A percentile compares a stretch with the other conserved stretches of the same genome.
Conservation (phyloP, 1,140 invertebrate genomes). For the Parasteatoda tepidariorum region DNA sequence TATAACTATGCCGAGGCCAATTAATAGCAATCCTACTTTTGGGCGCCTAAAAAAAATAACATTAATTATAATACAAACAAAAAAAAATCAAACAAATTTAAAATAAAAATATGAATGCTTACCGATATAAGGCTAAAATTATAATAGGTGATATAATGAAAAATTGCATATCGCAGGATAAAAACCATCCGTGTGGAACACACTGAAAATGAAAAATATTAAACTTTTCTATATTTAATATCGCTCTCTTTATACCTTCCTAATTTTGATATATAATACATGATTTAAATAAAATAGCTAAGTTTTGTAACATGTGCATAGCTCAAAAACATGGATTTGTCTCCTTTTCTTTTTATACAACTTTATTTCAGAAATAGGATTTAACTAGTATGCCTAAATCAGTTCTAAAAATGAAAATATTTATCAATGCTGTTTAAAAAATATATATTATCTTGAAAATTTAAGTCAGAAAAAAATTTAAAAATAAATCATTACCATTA, state of each 20-base stretch:
- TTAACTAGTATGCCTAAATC: too few relatives aligned
- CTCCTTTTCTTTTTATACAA: too few relatives aligned
- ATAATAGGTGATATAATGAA: constrained; percentile 65
- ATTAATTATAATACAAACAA: not conserved
- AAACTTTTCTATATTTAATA: not conserved
- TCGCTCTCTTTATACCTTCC: not conserved
- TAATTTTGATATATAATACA: not conserved
- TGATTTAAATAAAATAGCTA: too few relatives aligned
- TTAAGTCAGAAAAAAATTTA: too few relatives aligned
- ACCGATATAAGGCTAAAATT: constrained; percentile 64
- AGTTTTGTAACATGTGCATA: too few relatives aligned
- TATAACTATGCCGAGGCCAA: constrained; percentile 31
- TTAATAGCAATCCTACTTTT: constrained; percentile 40
- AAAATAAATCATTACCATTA: too few relatives aligned
- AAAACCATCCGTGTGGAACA: constrained; percentile 65
- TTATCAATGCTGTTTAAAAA: too few relatives aligned
- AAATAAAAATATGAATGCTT: not conserved
- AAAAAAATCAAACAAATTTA: not conserved
- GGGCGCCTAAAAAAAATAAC: constrained; percentile 29
- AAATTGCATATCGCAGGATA: constrained; percentile 67
- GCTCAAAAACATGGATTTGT: too few relatives aligned
- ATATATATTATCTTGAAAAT: too few relatives aligned
- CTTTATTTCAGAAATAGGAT: too few relatives aligned
- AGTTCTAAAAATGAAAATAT: too few relatives aligned
- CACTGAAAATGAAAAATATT: constrained; percentile 59